Evolutionary conservation across 2,797 vertebrate species (phyloP).

Genomic region (Myioborus miniatus): DNA sequence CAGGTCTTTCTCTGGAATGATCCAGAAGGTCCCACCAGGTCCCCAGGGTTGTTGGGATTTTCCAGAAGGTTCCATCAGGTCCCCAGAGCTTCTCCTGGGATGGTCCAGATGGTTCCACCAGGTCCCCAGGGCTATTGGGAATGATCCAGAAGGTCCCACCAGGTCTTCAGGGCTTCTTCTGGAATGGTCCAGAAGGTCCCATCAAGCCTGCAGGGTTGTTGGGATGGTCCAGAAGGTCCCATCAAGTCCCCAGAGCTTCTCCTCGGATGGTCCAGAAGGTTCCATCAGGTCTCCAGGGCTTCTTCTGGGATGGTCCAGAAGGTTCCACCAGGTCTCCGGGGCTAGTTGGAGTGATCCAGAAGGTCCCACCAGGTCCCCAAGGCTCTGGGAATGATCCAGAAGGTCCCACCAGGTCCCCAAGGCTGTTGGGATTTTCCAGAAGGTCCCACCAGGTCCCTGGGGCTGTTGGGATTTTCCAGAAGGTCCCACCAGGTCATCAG

Average conservation of each 20-base stretch:
- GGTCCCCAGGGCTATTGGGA: no score
- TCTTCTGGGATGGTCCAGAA: no score
- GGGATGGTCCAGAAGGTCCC: neutral
- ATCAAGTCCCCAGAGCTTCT: accelerated
- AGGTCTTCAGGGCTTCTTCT: accelerated
- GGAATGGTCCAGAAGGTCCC: neutral
- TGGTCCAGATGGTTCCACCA: no score
- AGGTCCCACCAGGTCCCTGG: accelerated
- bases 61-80: no score
- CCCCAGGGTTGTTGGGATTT: no score
- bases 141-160: no score
- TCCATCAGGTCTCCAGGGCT: accelerated
- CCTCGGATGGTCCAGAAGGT: neutral
- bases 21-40: neutral
- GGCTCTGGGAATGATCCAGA: accelerated
- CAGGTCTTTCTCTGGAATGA: neutral
- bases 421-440: neutral
- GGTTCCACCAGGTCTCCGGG: accelerated
- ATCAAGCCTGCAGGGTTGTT: no score
- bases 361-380: no score
- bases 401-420: no score
- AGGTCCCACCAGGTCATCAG: accelerated
- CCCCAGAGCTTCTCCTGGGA: no score
- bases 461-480: neutral
- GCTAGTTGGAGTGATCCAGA: neutral